Base-by-base conservation (phyloP, 2,888 invertebrate genomes). In the Entomobrya multifasciata region DNA sequence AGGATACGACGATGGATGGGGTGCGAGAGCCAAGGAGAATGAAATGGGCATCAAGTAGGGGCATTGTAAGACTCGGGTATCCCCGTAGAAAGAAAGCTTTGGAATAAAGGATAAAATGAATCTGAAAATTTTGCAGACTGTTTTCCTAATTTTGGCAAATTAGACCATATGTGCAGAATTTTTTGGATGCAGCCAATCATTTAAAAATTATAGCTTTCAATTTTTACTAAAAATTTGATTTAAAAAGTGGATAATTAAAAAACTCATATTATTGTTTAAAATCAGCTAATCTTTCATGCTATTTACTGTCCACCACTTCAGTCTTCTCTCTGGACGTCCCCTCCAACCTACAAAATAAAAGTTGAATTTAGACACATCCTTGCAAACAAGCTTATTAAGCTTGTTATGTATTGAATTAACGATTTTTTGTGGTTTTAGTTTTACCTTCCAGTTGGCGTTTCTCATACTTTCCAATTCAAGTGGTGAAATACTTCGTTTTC, bases 401-500 rank as follows among this genome's bases (percentile, higher is more conserved):
- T 10, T n/a, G n/a, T n/a, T n/a, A n/a, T n/a, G 22, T 22, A 44
- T 41, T n/a, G 17, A 36, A 36, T 36, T 6, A 36, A 6, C 8
- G 8, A 36, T 36, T 36, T 36, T 36, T 36, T 6, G 36, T 8
- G 8, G 36, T 36, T 36, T 36, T 36, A 6, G 8, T 8, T 36
- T 72, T 74, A 87, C 87, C 87, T 87, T 87, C 87, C 87, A 87
- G 79, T 83, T 78, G 13, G 81, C 81, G 41, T 82, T 81, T 60
- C 62, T 77, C 44, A 79, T 79, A 36, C 67, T 60, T 49, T 86
- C 86, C 27, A 57, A 22, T 11, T 85, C 85, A 41, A 74, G 49
- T n/a, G 86, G 86, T n/a, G 70, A 82, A 83, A 60, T 83, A 25
- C 95, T 95, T 89, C 96, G 94, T 90, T 96, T 94, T 55, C 96